Evolutionary conservation across 2,113 vertebrate species (phyloP).

Genomic region (Serilophus lunatus): DNA sequence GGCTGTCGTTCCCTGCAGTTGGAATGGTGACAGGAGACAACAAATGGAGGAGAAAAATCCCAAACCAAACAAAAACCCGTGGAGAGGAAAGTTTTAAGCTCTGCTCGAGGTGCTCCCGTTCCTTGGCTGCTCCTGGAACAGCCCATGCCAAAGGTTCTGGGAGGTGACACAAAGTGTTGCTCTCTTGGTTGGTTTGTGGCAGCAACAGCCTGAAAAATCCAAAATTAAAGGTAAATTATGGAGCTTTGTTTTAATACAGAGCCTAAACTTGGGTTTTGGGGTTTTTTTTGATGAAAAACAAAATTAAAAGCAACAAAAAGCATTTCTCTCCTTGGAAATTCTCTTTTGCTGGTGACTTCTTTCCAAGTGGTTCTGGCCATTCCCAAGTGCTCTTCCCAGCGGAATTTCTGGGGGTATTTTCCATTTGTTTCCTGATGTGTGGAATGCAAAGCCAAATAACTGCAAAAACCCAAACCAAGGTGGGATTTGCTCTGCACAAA

Average conservation of each 20-base stretch:
- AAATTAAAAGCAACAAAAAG: background rate
- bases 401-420: background rate
- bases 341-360: background rate
- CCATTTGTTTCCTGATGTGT: background rate
- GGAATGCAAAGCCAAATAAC: background rate
- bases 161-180: rapidly evolving
- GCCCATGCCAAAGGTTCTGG: rapidly evolving
- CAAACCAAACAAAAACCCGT: background rate
- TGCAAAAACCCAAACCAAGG: background rate
- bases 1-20: background rate
- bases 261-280: rapidly evolving
- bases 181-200: background rate
- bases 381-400: background rate
- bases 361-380: background rate
- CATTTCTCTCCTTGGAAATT: background rate
- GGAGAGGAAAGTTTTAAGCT: background rate
- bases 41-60: background rate
- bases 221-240: background rate
- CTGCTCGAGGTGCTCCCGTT: rapidly evolving
- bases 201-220: background rate
- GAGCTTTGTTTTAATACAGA: background rate
- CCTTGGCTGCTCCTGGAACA: background rate
- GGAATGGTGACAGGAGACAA: background rate
- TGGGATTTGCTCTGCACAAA: background rate
- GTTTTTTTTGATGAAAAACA: background rate